phyloP scores from a whole-genome alignment of 1,140 invertebrate genomes.

The Leptoteleia sp. region DNA sequence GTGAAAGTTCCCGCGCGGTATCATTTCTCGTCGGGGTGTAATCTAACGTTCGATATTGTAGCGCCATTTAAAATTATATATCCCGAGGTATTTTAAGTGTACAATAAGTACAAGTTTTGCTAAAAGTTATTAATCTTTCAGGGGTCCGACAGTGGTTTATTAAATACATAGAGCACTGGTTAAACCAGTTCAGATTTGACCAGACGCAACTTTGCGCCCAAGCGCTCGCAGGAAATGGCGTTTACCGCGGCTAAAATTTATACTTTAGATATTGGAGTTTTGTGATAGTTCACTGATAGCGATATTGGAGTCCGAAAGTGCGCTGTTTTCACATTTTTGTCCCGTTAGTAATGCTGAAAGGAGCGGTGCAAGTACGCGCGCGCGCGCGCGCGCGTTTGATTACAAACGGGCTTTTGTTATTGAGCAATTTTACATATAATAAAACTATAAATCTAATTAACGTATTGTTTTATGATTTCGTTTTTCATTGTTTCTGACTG shows the following conservation, averaged over 20 bases:
- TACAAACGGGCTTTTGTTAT: constrained; percentile 14
- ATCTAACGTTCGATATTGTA: constrained; percentile 6
- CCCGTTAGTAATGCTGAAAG: constrained; percentile 41
- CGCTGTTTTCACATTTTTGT: constrained; percentile 48
- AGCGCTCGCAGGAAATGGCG: constrained; percentile 29
- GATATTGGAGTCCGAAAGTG: constrained; percentile 26
- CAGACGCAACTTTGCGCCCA: constrained; percentile 21
- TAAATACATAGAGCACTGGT: constrained; percentile 47
- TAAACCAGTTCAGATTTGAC: constrained; percentile 51
- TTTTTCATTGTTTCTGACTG: constrained; percentile 24
- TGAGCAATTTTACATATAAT: constrained; percentile 38
- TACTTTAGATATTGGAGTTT: constrained; percentile 35
- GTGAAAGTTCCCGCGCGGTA: not conserved
- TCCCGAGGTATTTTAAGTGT: constrained; percentile 23
- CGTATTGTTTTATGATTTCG: constrained; percentile 13
- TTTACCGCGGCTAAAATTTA: constrained; percentile 38
- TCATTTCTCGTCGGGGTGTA: not conserved
- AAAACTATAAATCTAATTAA: constrained; percentile 51
- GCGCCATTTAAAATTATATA: constrained; percentile 9
- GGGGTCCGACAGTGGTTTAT: constrained; percentile 13
- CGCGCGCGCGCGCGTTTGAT: not conserved
- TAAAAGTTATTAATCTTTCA: constrained; percentile 42
- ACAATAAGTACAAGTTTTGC: constrained; percentile 34
- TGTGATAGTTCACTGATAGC: constrained; percentile 35
- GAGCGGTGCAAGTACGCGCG: constrained; percentile 6